phyloP scores from a whole-genome alignment of 2,888 invertebrate species.

The Trisateles emortualis region DNA sequence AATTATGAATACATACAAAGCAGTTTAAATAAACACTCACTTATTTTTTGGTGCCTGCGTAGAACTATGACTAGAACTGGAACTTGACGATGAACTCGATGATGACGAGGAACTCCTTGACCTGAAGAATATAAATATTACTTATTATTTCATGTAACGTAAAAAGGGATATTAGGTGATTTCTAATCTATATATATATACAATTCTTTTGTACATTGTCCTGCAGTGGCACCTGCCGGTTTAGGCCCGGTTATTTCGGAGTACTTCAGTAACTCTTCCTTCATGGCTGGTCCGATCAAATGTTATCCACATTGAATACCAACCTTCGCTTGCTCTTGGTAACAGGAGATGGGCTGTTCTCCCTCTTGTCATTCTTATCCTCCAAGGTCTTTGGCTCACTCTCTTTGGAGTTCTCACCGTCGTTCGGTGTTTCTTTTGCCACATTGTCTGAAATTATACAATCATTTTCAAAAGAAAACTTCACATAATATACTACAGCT shows the following conservation, averaged over 20 bases:
- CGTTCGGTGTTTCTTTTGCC: constrained; percentile 60
- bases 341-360: constrained; percentile 53
- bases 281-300: too few species aligned
- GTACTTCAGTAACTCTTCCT: too few species aligned
- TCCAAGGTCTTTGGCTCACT: constrained; percentile 46
- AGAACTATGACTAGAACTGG: constrained; percentile 82
- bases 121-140: constrained; percentile 45
- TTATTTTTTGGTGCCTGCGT: constrained; percentile 74
- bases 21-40: constrained; percentile 53
- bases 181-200: too few species aligned
- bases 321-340: constrained; percentile 73
- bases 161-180: too few species aligned
- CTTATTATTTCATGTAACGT: constrained; percentile 16
- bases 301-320: constrained; percentile 50
- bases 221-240: too few species aligned
- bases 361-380: constrained; percentile 66
- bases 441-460: constrained; percentile 57
- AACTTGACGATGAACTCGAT: constrained; percentile 79
- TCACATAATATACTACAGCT: constrained; percentile 11
- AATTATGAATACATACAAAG: background rate
- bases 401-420: constrained; percentile 64
- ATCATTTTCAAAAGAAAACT: background rate
- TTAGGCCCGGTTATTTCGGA: too few species aligned
- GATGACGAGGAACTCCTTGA: constrained; percentile 81
- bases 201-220: too few species aligned